phyloP scores from a whole-genome alignment of 2,113 vertebrate species.

The Nothocercus nigrocapillus region DNA sequence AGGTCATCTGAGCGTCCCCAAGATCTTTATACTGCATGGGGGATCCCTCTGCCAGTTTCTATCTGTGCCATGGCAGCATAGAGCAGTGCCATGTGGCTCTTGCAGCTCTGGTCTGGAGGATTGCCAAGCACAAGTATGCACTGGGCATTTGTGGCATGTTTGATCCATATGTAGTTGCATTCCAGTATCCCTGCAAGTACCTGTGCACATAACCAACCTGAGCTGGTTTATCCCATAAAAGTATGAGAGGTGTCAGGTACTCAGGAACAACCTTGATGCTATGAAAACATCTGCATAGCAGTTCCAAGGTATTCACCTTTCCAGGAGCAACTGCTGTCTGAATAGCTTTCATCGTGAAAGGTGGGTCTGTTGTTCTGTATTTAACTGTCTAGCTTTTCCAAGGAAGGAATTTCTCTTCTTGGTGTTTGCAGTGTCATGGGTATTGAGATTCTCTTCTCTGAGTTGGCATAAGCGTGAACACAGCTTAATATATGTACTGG shows the following conservation, averaged over 20 bases:
- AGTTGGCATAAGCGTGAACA: fast-evolving
- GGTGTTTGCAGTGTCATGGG: fast-evolving
- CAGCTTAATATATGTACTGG: background rate
- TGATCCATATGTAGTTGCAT: background rate
- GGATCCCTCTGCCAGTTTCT: background rate
- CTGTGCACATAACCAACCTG: background rate
- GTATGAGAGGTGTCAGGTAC: background rate
- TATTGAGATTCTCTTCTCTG: fast-evolving
- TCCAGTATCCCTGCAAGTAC: background rate
- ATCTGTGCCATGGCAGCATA: too few relatives aligned
- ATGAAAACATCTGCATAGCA: fast-evolving
- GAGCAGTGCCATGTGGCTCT: background rate
- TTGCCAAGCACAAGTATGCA: too few relatives aligned
- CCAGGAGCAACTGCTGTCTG: background rate
- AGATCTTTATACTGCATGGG: too few relatives aligned
- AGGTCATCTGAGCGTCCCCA: too few relatives aligned
- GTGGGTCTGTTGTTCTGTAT: background rate
- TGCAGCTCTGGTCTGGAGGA: too few relatives aligned
- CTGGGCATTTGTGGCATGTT: background rate
- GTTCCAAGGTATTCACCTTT: fast-evolving
- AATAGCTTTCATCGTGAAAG: background rate
- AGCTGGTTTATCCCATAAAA: background rate
- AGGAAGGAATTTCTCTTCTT: background rate
- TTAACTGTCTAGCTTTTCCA: background rate
- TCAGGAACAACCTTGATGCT: fast-evolving